Evolutionary conservation across 2,797 vertebrate genomes (phyloP).

Genomic region (Thripadectes ignobilis): DNA sequence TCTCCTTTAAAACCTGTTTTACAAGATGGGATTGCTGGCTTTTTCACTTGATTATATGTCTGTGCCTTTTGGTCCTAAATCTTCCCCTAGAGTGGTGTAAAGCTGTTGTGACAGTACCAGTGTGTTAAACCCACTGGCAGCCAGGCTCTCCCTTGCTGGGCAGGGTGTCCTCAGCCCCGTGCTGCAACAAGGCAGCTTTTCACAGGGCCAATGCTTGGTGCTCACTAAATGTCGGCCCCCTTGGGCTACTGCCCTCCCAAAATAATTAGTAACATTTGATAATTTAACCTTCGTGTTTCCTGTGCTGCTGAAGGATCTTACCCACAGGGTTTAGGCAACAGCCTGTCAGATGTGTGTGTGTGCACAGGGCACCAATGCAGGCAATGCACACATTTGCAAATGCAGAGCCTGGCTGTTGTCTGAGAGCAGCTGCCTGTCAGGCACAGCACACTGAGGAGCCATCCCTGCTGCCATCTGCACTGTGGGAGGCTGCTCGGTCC

Average conservation of each 20-base stretch:
- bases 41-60: not conserved
- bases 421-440: not conserved
- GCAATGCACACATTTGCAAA: not conserved
- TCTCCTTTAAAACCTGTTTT: slow-evolving; percentile 94
- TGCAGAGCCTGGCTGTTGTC: not conserved
- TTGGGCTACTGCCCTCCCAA: not conserved
- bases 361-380: not conserved
- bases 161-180: fast-evolving
- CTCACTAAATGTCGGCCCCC: not conserved
- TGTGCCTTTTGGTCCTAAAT: not conserved
- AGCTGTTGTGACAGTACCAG: not conserved
- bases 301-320: not conserved
- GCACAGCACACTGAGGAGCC: fast-evolving
- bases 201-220: no score
- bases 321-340: not conserved
- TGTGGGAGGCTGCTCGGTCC: fast-evolving
- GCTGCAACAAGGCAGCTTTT: not conserved
- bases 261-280: not conserved
- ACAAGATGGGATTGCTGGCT: not conserved
- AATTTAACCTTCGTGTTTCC: not conserved
- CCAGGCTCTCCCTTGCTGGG: not conserved
- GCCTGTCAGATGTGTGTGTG: not conserved
- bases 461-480: not conserved
- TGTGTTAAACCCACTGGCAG: not conserved
- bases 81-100: not conserved